Percentiles rank a stretch among this genome's conserved stretches.
Conservation (phyloP, 2,888 invertebrate species). For the Deroplatys truncata region DNA sequence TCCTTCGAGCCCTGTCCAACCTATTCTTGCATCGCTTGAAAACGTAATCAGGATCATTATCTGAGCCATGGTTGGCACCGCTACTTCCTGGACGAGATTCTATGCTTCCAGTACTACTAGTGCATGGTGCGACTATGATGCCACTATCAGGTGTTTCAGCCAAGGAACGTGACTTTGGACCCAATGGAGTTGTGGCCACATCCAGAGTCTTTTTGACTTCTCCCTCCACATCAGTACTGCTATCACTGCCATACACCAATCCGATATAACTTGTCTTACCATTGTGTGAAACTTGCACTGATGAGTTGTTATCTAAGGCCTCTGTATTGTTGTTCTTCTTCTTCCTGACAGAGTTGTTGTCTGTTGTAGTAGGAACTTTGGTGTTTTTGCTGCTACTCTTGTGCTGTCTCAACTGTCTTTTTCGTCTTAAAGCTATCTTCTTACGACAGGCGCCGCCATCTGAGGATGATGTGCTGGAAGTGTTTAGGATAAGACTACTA, state of each 20-base stretch:
- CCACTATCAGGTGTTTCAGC: constrained; percentile 23
- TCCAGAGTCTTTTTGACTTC: not conserved
- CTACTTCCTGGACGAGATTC: constrained; percentile 12
- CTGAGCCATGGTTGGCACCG: constrained; percentile 34
- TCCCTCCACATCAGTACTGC: not conserved
- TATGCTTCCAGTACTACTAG: constrained; percentile 7
- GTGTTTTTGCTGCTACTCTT: not conserved
- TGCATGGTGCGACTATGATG: not conserved
- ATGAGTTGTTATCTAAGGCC: constrained; percentile 8
- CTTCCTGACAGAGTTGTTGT: not conserved
- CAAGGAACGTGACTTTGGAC: not conserved
- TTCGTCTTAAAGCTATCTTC: not conserved
- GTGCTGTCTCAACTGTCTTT: not conserved
- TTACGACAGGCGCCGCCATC: not conserved
- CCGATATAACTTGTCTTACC: not conserved
- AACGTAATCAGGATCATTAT: constrained; percentile 46
- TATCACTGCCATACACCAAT: not conserved
- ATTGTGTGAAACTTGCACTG: not conserved
- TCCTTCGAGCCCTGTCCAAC: constrained; percentile 58
- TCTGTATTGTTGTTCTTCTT: not conserved
- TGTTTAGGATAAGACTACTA: not conserved
- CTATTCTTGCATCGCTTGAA: constrained; percentile 54
- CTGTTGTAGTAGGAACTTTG: constrained; percentile 2
- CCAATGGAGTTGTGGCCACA: not conserved
- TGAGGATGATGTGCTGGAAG: not conserved